These are phyloP conservation scores for Motacilla tschutschensis DNA, from an alignment of 2,113 vertebrate genomes.

Conservation along the genomic window DNA sequence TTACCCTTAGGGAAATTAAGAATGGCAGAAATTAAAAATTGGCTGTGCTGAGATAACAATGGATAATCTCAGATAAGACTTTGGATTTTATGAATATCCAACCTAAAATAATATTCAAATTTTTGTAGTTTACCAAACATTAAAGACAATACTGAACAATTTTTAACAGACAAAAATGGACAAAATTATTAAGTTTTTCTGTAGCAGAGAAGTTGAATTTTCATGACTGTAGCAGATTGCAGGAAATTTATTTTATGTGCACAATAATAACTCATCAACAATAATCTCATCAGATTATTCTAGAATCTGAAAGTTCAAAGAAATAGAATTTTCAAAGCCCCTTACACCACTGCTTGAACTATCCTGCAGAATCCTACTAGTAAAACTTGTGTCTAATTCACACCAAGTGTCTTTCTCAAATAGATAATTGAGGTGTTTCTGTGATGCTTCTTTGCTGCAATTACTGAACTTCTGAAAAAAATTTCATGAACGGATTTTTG, in stretches of 20 bases:
- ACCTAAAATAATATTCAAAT: neutral
- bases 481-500: neutral
- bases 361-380: neutral
- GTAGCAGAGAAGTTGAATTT: neutral
- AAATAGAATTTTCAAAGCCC: neutral
- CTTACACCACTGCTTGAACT: neutral
- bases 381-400: neutral
- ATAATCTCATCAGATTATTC: neutral
- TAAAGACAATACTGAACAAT: neutral
- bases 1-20: neutral
- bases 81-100: neutral
- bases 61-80: neutral
- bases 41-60: neutral
- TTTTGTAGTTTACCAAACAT: neutral
- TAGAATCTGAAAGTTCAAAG: neutral
- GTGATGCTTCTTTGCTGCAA: neutral
- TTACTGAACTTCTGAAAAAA: neutral
- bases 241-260: neutral
- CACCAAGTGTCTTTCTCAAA: neutral
- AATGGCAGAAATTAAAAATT: neutral
- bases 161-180: neutral
- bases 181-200: neutral
- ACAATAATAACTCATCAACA: neutral
- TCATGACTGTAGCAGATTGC: neutral
- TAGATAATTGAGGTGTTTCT: neutral